A percentile compares a stretch with the other conserved stretches of the same genome.
phyloP scores from a whole-genome alignment of 2,888 invertebrate species.

The Dysmachus trigonus region DNA sequence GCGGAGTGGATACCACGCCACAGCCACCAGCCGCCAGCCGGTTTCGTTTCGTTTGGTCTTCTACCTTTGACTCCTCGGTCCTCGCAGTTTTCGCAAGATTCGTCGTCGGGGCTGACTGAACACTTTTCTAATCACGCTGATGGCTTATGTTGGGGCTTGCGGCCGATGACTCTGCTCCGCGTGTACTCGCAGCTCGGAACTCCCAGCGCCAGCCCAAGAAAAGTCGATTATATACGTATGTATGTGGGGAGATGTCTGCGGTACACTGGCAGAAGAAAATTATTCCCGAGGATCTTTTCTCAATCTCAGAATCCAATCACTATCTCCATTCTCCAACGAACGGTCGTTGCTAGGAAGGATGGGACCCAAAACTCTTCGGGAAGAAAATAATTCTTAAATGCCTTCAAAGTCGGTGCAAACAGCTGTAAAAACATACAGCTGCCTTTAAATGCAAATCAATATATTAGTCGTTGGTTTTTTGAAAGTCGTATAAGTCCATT shows the following conservation, averaged over 20 bases:
- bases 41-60: constrained; percentile 11
- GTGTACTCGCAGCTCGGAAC: not conserved
- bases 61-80: constrained; percentile 1
- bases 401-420: not conserved
- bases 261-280: constrained; percentile 6
- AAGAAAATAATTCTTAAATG: not conserved
- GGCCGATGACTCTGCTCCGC: constrained; percentile 28
- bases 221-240: too few species aligned
- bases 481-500: too few species aligned
- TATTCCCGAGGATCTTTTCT: not conserved
- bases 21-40: constrained; percentile 1
- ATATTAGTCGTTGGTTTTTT: too few species aligned
- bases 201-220: not conserved
- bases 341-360: not conserved
- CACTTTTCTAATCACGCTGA: constrained; percentile 14
- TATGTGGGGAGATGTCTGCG: not conserved
- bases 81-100: constrained; percentile 9
- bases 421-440: not conserved
- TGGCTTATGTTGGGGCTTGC: not conserved
- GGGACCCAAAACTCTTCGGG: not conserved
- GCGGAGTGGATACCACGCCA: not conserved
- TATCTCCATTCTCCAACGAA: not conserved
- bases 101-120: constrained; percentile 2
- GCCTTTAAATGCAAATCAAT: too few species aligned
- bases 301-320: not conserved